Evolutionary conservation across 2,797 vertebrate genomes (phyloP), one percentile per base, ranked within the genome.

Genomic region (Argyrosomus regius): DNA sequence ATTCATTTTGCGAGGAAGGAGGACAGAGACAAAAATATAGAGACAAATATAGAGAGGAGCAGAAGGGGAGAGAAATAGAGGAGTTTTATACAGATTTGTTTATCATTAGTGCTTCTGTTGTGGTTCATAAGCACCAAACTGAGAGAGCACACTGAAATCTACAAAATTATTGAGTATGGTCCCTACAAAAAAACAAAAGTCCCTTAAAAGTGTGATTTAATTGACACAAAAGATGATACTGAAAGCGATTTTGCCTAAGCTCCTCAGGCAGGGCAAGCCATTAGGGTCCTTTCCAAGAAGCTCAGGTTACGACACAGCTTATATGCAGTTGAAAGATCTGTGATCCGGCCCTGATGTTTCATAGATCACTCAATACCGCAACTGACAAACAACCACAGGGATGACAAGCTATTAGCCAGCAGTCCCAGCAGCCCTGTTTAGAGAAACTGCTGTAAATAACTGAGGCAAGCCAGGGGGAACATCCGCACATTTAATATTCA

Each of bases 371-470:
- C 77, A 82, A 71, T 74, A 77, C 65, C 50, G 67, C 70, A 17
- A 65, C 65, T 75, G 82, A 84, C 61, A 87, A 88, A 86, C 46
- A 73, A 72, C 84, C 77, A 57, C 4, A n/a, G 86, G 81, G 88
- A 83, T 0, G 0, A 45, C 22, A 20, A 43, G 72, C 81, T 80
- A 77, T 86, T 85, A 88, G 52, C 58, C 75, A 9, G 35, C 8
- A 39, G 35, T 86, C 80, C 80, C 83, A 70, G 77, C 59, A 76
- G 80, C 59, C 71, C 62, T 80, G 61, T 89, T 81, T 28, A 65
- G 75, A 68, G 53, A 80, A 76, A 68, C 78, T 67, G 72, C 53
- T 71, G 54, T 79, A 82, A 83, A 81, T 83, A 86, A 79, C 58
- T 57, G 48, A 82, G 69, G 57, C 53, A 24, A 77, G 45, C 82